Base-by-base conservation (phyloP, 2,797 vertebrate genomes). In the Phoxinus dragarum region DNA sequence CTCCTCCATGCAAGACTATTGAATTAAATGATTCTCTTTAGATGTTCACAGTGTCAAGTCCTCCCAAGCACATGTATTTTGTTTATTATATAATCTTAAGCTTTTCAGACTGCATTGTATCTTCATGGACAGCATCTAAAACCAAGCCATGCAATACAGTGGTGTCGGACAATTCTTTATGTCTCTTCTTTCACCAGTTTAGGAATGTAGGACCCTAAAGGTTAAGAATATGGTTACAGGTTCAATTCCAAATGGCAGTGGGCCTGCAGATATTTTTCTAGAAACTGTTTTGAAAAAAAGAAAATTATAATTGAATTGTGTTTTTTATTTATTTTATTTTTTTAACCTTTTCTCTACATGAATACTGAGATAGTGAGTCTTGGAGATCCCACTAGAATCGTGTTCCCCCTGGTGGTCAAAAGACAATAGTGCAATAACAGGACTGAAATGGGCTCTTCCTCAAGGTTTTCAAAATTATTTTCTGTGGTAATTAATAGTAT, bases 401-500 rank as follows among this genome's bases (percentile, higher is more conserved):
- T 47, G 40, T 44, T 69, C 61, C 74, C 82, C 47, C 82, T 84
- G 19, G 74, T 84, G 72, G 64, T 71, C 23, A 34, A 44, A 69
- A 36, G 17, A 44, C 11, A 27, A 44, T 67, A 52, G 12, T 84
- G 66, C 75, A 69, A 67, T n/a, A 14, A 1, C n/a, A 6, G 16
- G 27, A n/a, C 1, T 27, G 5, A 7, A 10, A 54, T 19, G 17
- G 0, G 27, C 10, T 76, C 11, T 6, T 42, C 23, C 21, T 9
- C 19, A 59, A 38, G 3, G 10, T 4, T 56, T 76, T 19, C 6
- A 5, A 27, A 49, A 49, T 49, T 0, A 49, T 47, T 49, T 49
- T 19, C 2, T 71, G 68, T 71, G 68, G 11, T 42, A 42, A 23
- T 42, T n/a, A 66, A 64, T 12, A n/a, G 31, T 27, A 71, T 42